phyloP scores from a whole-genome alignment of 2,113 vertebrate species.

The Campylorhamphus procurvoides region DNA sequence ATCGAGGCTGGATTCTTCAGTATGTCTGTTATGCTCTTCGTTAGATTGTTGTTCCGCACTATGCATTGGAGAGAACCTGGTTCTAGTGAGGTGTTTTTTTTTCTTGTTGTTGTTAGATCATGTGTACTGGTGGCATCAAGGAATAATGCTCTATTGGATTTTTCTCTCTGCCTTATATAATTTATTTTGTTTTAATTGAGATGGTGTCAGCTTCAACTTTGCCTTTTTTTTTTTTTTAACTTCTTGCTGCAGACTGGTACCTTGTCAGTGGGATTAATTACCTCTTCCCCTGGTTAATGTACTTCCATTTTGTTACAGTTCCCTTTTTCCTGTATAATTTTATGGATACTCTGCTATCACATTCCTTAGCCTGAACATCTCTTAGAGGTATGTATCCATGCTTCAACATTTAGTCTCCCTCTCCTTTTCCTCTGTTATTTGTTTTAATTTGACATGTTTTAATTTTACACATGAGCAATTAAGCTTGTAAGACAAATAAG shows the following conservation, averaged over 20 bases:
- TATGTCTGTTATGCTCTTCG: background rate
- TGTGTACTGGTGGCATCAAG: background rate
- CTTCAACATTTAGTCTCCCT: background rate
- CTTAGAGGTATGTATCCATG: fast-evolving
- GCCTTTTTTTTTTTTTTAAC: background rate
- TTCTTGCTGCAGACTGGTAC: background rate
- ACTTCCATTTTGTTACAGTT: background rate
- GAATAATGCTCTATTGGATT: background rate
- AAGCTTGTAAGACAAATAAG: background rate
- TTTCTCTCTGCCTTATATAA: background rate
- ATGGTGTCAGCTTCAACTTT: background rate
- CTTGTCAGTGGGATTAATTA: background rate
- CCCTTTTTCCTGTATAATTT: background rate
- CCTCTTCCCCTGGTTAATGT: background rate
- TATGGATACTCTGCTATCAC: background rate
- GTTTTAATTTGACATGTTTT: background rate
- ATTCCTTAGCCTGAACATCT: background rate
- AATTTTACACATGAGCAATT: background rate
- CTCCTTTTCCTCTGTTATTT: background rate
- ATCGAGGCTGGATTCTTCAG: background rate
- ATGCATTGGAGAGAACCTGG: fast-evolving
- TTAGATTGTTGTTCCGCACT: background rate
- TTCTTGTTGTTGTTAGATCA: background rate
- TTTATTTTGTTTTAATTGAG: background rate
- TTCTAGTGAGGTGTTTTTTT: background rate